These are phyloP conservation scores for Tinamus major DNA, from an alignment of 2,797 vertebrate species.

Conservation along the genomic window DNA sequence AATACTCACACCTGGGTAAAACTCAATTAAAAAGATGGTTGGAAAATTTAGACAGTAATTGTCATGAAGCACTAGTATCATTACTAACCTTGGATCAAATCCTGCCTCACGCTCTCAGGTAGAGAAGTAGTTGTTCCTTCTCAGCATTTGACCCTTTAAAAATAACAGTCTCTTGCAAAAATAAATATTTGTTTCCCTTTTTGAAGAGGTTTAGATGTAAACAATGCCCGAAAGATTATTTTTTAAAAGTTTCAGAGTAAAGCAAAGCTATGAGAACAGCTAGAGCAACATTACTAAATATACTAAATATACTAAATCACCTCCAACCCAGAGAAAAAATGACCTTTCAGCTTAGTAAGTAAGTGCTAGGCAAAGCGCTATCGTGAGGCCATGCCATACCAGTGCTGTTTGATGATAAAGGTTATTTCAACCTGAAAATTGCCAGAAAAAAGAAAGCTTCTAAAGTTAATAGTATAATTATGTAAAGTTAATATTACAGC, in stretches of 20 bases:
- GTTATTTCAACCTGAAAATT: background rate
- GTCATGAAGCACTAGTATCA: background rate
- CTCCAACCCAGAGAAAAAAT: background rate
- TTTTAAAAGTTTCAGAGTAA: background rate
- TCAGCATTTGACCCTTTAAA: background rate
- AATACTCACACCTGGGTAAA: background rate
- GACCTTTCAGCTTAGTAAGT: background rate
- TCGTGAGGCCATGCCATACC: background rate
- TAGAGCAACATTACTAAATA: slow-evolving; percentile 6
- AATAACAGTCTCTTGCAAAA: background rate
- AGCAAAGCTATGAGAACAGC: background rate
- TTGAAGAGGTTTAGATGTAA: background rate
- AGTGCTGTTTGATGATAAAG: background rate
- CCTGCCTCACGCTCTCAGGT: background rate
- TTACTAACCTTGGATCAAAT: background rate
- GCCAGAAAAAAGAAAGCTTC: background rate
- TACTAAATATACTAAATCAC: background rate
- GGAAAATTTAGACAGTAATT: background rate
- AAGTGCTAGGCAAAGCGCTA: background rate
- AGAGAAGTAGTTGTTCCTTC: background rate
- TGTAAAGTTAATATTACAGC: background rate
- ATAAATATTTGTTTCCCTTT: background rate
- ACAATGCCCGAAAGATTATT: background rate
- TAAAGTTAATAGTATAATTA: background rate
- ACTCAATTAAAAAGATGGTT: background rate